Evolutionary conservation across 2,888 invertebrate genomes (phyloP).

Genomic region (Panopea generosa): DNA sequence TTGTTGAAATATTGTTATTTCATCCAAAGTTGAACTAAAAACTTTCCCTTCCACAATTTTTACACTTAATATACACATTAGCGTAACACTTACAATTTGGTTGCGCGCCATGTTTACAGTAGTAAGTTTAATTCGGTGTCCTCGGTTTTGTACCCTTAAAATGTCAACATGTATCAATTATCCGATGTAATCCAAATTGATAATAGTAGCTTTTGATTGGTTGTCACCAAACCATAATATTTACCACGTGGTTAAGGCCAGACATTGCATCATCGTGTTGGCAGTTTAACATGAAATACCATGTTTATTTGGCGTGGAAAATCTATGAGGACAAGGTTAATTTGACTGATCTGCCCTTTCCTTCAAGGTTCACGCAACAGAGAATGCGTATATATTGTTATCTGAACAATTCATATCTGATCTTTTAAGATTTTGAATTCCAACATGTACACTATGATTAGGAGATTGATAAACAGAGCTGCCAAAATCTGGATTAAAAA

Average conservation of each 20-base stretch:
- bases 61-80: constrained; percentile 31
- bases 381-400: too few relatives aligned
- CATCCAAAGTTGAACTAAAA: constrained; percentile 44
- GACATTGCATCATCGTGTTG: constrained; percentile 57
- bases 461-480: too few relatives aligned
- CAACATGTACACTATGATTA: too few relatives aligned
- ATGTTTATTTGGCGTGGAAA: too few relatives aligned
- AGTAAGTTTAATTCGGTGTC: constrained; percentile 24
- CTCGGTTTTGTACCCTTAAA: constrained; percentile 38
- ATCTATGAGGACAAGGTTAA: too few relatives aligned
- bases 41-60: constrained; percentile 31
- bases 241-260: constrained; percentile 45
- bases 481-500: too few relatives aligned
- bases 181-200: constrained; percentile 18
- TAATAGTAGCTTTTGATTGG: constrained; percentile 37
- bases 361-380: too few relatives aligned
- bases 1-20: constrained; percentile 38
- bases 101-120: constrained; percentile 62
- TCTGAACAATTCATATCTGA: too few relatives aligned
- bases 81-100: constrained; percentile 27
- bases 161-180: constrained; percentile 36
- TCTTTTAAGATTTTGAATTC: too few relatives aligned
- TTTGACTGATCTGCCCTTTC: too few relatives aligned
- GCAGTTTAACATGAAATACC: too few relatives aligned
- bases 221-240: constrained; percentile 41